Evolutionary conservation across 1,140 invertebrate species (phyloP), one percentile per base, ranked within the genome.

Genomic region (Drosophila equinoxialis): DNA sequence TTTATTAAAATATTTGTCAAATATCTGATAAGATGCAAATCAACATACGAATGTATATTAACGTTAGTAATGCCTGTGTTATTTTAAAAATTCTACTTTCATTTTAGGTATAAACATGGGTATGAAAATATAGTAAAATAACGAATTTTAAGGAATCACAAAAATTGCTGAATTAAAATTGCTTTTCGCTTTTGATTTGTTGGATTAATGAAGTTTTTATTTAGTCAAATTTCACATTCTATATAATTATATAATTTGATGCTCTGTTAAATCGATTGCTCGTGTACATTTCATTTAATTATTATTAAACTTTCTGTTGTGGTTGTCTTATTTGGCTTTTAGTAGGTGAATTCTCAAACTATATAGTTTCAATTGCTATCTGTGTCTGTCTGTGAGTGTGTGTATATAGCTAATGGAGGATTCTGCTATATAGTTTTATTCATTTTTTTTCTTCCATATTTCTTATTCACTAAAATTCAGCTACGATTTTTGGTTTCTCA

Each of bases 131-230:
- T 6, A 6, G 0, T 30, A 37, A 67, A 20, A 26, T 62, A 51
- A 48, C 23, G n/a, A 14, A 11, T 48, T 41, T 13, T 7, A 35
- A 20, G 0, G n/a, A 33, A 39, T 10, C 17, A 54, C 48, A 65
- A 23, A 37, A 6, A 11, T 13, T 2, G 2, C 1, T 0, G 6
- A 82, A 42, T 59, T 13, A 83, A 45, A 73, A 13, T 51, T 39
- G 20, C 58, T 6, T 20, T 42, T 70, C 35, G 35, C 3, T 11
- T 39, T 39, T 37, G 35, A 5, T 37, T 39, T 11, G 37, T 39
- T 87, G 83, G 84, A 87, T 87, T 89, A 89, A 75, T 87, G 71
- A 87, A 89, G 68, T 89, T 87, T 51, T 87, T 89, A 89, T 89
- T 87, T 87, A 79, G 77, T 87, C 69, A 58, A 57, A 26, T 66